Evolutionary conservation across 2,113 vertebrate species (phyloP).

Genomic region (Phrynosoma blainvillii): DNA sequence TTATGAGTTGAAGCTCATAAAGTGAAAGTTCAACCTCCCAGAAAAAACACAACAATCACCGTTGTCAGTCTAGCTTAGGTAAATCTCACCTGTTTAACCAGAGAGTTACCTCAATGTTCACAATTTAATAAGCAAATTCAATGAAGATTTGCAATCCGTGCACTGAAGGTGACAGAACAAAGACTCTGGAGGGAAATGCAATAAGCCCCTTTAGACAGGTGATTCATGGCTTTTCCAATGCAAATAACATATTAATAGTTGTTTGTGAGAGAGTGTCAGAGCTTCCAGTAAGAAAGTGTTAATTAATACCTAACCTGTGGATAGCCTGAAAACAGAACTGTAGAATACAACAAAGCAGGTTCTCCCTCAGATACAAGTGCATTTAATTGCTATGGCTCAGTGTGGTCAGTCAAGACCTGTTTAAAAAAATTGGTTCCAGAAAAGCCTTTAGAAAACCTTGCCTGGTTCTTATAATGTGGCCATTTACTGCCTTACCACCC

Average conservation of each 20-base stretch:
- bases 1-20: background rate
- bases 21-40: background rate
- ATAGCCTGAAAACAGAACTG: background rate
- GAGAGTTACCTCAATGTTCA: background rate
- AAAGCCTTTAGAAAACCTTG: background rate
- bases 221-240: background rate
- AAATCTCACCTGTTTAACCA: background rate
- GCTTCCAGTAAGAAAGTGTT: slow-evolving; percentile 14
- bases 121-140: background rate
- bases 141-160: background rate
- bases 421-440: background rate
- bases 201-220: background rate
- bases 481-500: background rate
- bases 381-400: background rate
- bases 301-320: slow-evolving; percentile 12
- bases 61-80: background rate
- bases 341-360: background rate
- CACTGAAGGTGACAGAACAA: background rate
- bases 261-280: background rate
- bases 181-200: background rate
- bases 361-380: background rate
- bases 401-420: background rate
- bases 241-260: background rate
- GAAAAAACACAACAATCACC: background rate
- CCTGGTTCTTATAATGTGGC: background rate